Base-by-base conservation (phyloP, 2,888 invertebrate species). In the Pterobdella sp. region DNA sequence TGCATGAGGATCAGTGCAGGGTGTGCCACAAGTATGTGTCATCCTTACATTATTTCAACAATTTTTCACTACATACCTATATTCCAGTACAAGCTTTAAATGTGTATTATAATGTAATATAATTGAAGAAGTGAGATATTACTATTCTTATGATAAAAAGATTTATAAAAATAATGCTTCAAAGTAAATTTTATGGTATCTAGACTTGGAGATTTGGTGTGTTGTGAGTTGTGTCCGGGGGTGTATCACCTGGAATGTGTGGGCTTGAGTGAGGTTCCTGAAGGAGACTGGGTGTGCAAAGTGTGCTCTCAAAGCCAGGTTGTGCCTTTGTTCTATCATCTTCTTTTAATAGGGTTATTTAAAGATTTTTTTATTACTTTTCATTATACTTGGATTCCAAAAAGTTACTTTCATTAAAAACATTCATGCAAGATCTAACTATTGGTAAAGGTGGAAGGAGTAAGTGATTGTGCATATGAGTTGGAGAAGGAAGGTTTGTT, bases 221-320 rank as follows among this genome's bases (percentile, higher is more conserved):
- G 96, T 82, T 98, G 98, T 85, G 97, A 97, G 85, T 93, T 93
- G 1, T 98, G 98, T 81, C 94, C 97, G 31, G 97, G 97, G 36
- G 95, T 96, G 32, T 98, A 93, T 84, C 98, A 98, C 84, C 86
- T 97, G 81, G 92, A 92, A 80, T 98, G 98, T 86, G 91, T 95
- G 71, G 94, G 94, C 82, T 96, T 96, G 71, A 93, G 94, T 18
- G 91, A 94, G 85, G 94, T 96, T 66, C 96, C 96, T 72, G 91
- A 93, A 74, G 95, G 95, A 85, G 95, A 95, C 81, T 97, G 97
- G 96, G 91, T 94, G 80, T 98, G 98, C 86, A 90, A 89, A 77
- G 88, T 95, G 72, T 98, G 98, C 84, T 90, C 91, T 81, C 90
- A 90, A 70, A 94, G 97, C 82, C 90, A 91, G 87, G 91, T 87